Base-by-base conservation (phyloP, 2,888 invertebrate genomes). In the Heteropelma amictum region DNA sequence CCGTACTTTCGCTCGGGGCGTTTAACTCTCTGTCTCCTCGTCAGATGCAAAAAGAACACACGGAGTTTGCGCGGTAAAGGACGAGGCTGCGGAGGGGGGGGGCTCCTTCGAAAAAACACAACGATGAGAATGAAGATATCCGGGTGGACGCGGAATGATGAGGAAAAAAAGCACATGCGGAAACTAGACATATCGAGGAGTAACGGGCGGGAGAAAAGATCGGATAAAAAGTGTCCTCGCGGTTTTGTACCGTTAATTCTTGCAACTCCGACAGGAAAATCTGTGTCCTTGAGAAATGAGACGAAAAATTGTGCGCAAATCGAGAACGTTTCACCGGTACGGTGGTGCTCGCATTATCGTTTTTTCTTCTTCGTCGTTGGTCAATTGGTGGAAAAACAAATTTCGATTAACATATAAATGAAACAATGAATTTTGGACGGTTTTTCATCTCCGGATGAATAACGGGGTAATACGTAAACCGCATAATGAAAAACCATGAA, bases 1-100 rank as follows among this genome's bases (percentile, higher is more conserved):
- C 67, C 75, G 61, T 67, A 71, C 53, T 65, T 65, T 54, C 26
- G 71, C 67, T 56, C 33, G 40, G 28, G 75, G 61, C 71, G 35
- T 75, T 54, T 70, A 49, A 70, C 60, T 75, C 40, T 65, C 42
- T 54, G 30, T 26, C 26, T 30, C n/a, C 67, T 42, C 60, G 38
- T 65, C 63, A 14, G 35, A 51, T 33, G 61, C 56, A 63, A 75
- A 75, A 75, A 75, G 49, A n/a, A n/a, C 28, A 28, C 67, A 58
- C 45, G 56, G 61, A 63, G 71, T 71, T 71, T 68, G 72, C 47
- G 49, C 35, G 53, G 56, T 67, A 56, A n/a, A n/a, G n/a, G n/a
- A n/a, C n/a, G n/a, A n/a, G n/a, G n/a, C n/a, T n/a, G n/a, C n/a
- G n/a, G n/a, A n/a, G n/a, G n/a, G n/a, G n/a, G n/a, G n/a, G n/a